Conservation (phyloP, 2,797 vertebrate genomes). For the Bradypus variegatus region DNA sequence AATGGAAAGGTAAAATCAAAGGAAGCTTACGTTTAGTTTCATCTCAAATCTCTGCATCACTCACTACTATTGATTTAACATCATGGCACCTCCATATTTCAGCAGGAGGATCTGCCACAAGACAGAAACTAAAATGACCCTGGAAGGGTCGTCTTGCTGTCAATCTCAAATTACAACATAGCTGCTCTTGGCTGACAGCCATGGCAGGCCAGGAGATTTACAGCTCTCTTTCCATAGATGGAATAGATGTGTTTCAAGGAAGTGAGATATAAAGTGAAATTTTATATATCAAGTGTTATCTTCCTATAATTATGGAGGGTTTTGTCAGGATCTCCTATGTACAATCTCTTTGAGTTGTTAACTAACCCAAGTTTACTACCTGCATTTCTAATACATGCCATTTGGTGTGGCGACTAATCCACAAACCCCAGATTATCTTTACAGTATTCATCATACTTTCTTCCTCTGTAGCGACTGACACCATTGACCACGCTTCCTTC, state of each 20-base stretch:
- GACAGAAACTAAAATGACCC: slow-evolving; percentile 42
- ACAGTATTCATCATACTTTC: neutral
- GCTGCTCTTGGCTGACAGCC: slow-evolving; percentile 38
- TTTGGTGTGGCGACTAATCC: neutral
- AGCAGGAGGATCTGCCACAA: slow-evolving; percentile 44
- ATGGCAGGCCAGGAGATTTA: neutral
- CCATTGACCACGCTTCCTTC: neutral
- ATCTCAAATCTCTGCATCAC: slow-evolving; percentile 49
- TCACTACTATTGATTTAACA: slow-evolving; percentile 60
- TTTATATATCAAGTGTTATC: neutral
- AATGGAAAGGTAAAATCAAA: slow-evolving; percentile 56
- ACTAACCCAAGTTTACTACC: neutral
- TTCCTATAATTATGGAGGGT: neutral
- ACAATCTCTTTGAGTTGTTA: neutral
- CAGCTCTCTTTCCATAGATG: neutral
- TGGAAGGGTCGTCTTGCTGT: slow-evolving; percentile 49
- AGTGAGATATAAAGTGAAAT: slow-evolving; percentile 33
- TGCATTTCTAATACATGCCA: neutral
- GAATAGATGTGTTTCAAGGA: slow-evolving; percentile 27
- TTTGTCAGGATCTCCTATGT: neutral
- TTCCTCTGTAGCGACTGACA: neutral
- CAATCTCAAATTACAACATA: slow-evolving; percentile 47
- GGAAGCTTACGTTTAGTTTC: slow-evolving; percentile 55
- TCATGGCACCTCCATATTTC: slow-evolving; percentile 55
- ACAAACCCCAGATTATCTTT: neutral